A percentile compares a stretch with the other conserved stretches of the same genome.
phyloP scores from a whole-genome alignment of 2,113 vertebrate species.

The Varanus komodoensis region DNA sequence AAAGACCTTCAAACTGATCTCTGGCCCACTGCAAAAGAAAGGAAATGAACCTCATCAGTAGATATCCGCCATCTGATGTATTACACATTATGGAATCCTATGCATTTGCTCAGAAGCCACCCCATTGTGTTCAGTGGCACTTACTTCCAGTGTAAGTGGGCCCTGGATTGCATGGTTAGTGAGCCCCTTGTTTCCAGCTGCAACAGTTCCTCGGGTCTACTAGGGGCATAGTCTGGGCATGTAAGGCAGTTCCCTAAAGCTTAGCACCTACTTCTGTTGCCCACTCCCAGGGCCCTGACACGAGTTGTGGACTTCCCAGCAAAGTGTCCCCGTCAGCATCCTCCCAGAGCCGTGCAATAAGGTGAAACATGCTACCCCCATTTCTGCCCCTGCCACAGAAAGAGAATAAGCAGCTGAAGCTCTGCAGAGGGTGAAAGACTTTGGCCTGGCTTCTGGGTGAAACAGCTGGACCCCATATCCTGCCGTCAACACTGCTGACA shows the following conservation, averaged over 20 bases:
- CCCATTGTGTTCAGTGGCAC: neutral
- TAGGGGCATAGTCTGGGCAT: neutral
- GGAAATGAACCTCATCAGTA: neutral
- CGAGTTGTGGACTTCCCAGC: neutral
- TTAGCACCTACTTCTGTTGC: neutral
- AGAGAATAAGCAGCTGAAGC: conserved; percentile 23
- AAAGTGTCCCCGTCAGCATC: neutral
- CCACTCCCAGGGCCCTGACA: neutral
- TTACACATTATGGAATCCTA: neutral
- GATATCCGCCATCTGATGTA: neutral
- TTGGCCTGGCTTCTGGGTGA: conserved; percentile 20
- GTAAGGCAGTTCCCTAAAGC: neutral
- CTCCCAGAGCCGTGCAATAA: neutral
- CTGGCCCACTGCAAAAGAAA: conserved; percentile 62
- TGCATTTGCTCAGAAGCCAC: neutral
- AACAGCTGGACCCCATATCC: conserved; percentile 62
- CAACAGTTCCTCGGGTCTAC: neutral
- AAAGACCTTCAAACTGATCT: conserved; percentile 71
- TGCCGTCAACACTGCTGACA: neutral
- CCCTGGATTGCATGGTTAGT: neutral
- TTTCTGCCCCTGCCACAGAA: neutral
- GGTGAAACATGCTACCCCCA: neutral
- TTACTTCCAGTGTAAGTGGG: neutral
- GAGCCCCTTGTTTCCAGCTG: neutral
- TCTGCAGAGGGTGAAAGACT: neutral